phyloP scores from a whole-genome alignment of 2,888 invertebrate species.

The Eupsilia transversa region DNA sequence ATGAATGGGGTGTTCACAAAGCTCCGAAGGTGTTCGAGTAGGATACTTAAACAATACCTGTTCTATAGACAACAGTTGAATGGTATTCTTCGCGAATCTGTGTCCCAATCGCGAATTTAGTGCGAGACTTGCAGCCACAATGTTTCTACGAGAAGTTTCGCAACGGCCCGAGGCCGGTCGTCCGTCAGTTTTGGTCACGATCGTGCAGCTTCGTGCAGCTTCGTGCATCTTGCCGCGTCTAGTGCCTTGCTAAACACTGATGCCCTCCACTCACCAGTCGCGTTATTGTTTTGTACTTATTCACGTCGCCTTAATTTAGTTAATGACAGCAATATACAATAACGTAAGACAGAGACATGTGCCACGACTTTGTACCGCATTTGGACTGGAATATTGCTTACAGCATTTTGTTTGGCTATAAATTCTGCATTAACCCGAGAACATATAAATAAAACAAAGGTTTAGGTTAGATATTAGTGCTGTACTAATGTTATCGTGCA shows the following conservation, averaged over 20 bases:
- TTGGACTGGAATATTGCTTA: slow-evolving; percentile 5
- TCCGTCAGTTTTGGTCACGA: slow-evolving; percentile 84
- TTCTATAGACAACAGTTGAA: slow-evolving; percentile 74
- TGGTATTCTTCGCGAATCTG: slow-evolving; percentile 80
- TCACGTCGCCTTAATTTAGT: slow-evolving; percentile 62
- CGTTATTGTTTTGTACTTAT: slow-evolving; percentile 61
- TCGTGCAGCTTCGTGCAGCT: slow-evolving; percentile 76
- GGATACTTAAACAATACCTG: slow-evolving; percentile 72
- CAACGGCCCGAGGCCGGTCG: slow-evolving; percentile 84
- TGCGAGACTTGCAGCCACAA: slow-evolving; percentile 82
- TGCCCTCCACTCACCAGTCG: slow-evolving; percentile 64
- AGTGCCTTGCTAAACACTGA: slow-evolving; percentile 73
- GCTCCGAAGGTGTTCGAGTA: slow-evolving; percentile 66
- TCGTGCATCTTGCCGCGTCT: slow-evolving; percentile 77
- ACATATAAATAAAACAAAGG: slow-evolving; percentile 31
- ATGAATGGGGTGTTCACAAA: slow-evolving; percentile 66
- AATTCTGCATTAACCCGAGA: slow-evolving; percentile 31
- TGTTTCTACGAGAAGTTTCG: slow-evolving; percentile 83
- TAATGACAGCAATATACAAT: slow-evolving; percentile 61
- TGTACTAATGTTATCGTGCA: slow-evolving; percentile 41
- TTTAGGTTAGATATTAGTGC: slow-evolving; percentile 21
- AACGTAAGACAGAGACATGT: slow-evolving; percentile 31
- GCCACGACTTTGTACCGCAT: slow-evolving; percentile 17
- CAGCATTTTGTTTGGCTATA: slow-evolving; percentile 37
- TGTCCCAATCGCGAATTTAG: slow-evolving; percentile 86